Conservation (phyloP, 2,797 vertebrate species). For the Ispidina picta region DNA sequence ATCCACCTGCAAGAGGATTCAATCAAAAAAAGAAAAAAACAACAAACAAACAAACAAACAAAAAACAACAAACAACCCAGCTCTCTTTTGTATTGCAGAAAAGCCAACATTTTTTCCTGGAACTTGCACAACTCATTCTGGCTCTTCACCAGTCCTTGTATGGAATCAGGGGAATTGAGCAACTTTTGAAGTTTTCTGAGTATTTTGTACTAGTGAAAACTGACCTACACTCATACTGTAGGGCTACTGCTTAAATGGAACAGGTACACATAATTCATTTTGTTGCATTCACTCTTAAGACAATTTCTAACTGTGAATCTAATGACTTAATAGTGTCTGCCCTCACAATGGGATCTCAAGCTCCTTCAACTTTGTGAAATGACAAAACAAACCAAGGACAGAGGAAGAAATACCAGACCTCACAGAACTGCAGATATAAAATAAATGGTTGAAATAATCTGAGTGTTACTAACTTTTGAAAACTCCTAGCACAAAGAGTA, state of each 20-base stretch:
- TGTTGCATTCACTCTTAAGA: rapidly evolving
- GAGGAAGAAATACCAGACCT: neutral
- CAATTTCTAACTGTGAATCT: neutral
- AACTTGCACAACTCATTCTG: neutral
- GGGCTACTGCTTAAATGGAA: neutral
- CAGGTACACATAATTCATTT: neutral
- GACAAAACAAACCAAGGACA: neutral
- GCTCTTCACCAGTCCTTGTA: neutral
- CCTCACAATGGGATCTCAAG: neutral
- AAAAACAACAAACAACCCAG: neutral
- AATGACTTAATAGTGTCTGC: neutral
- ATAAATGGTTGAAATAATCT: neutral
- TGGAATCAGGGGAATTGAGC: neutral
- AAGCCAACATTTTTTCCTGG: neutral
- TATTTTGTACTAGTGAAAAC: neutral
- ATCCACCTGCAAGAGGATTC: neutral
- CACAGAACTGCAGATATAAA: neutral
- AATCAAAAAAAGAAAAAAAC: neutral
- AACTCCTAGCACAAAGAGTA: neutral
- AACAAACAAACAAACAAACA: too few species aligned
- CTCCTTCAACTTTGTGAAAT: neutral
- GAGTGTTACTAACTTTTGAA: neutral
- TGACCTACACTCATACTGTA: neutral
- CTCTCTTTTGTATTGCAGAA: neutral
- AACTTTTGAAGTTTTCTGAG: neutral